Base-by-base conservation (phyloP, 2,888 invertebrate genomes). In the Cinara cedri region DNA sequence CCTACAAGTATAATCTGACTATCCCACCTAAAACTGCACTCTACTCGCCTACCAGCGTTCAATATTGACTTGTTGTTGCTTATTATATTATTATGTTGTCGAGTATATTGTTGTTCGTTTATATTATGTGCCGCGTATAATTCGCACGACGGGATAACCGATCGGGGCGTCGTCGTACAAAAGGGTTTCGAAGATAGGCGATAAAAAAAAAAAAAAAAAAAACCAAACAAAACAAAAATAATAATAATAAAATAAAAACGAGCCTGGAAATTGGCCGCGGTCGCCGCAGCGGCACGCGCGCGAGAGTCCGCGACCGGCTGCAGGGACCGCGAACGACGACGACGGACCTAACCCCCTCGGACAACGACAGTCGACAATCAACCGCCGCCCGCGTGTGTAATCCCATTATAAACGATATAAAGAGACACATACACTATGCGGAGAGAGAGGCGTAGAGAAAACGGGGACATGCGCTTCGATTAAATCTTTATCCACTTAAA, bases 401-500 rank as follows among this genome's bases (percentile, higher is more conserved):
- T 78, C 46, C 57, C 34, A 78, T 78, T 78, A 78, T 46, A 68
- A 60, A 78, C 60, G 72, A 65, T 63, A 42, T 51, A 72, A 26
- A 46, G 60, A 51, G 26, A 68, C 44, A 44, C n/a, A 42, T 24
- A 60, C 57, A 26, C 46, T 4, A 49, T 24, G 66, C 16, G 24
- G 60, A 3, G 71, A 44, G n/a, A 46, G 44, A 8, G 42, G 21
- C 16, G 24, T 3, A 13, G 72, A 3, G 16, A 72, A 3, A 57
- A 26, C 46, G 74, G 51, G 74, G 51, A 63, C 74, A 74, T 74
- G 74, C 51, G 76, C 49, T 34, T 57, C 76, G 76, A 78, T 78
- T 78, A 78, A 78, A 78, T 78, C 76, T 78, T 78, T 78, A 78
- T 78, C 76, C 76, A 78, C 76, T 78, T 78, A 78, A 68, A 78